Evolutionary conservation across 2,113 vertebrate genomes (phyloP), one percentile per base, ranked within the genome.

Genomic region (Chaenocephalus aceratus): DNA sequence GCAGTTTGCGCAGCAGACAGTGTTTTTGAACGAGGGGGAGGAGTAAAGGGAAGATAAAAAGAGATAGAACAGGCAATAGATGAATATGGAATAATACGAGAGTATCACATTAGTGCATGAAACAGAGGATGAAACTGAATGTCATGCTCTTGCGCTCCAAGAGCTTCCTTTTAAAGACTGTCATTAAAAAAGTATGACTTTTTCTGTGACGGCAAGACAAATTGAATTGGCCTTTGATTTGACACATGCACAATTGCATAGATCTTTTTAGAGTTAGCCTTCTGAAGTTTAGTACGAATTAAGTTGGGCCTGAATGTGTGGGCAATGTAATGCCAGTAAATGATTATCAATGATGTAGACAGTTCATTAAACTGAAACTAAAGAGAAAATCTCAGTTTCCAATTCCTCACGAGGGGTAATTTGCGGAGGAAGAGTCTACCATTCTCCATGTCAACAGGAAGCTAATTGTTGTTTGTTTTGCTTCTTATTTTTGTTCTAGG

Each of bases 391-490:
- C 82, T 72, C 75, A 3, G 36, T 72, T 84, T 80, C 65, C 81
- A 64, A 51, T 82, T 84, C 62, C 82, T 89, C 79, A 69, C 14
- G 23, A 82, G 84, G 54, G 72, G 73, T 92, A 85, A 91, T 93
- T 89, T 90, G 75, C 83, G 76, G 46, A 62, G 83, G 79, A 87
- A 87, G 75, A 83, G 85, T 86, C 77, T 84, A 73, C 82, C 52
- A 82, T 89, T 86, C 75, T 80, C 78, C 63, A 49, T 87, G 82
- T 90, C 91, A 86, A 88, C 86, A 86, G 84, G 88, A 89, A 83
- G 82, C 89, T 92, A 94, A 93, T 93, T 91, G 86, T 80, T 90
- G 87, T 92, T 93, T 93, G 86, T 86, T 92, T 41, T 88, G 75
- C 26, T 13, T 77, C 45, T 1, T 71, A 63, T 62, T 82, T 74